Evolutionary conservation across 2,113 vertebrate species (phyloP), one percentile per base, ranked within the genome.

Genomic region (Centropus unirufus): DNA sequence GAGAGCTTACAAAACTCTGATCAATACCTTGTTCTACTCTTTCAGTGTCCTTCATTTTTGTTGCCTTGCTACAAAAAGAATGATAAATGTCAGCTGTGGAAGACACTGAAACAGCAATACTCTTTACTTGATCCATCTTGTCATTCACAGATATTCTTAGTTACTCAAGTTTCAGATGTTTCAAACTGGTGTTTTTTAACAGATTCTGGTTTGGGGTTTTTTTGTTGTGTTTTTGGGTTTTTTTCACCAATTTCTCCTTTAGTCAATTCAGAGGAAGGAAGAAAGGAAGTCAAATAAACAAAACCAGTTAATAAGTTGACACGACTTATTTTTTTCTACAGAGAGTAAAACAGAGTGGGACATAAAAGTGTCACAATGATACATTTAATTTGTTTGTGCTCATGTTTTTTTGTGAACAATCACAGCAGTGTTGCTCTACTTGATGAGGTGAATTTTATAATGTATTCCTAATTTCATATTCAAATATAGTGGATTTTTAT

Each of bases 271-370:
- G 12, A 59, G 9, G 46, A 93, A 74, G 1, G 17, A 11, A 40
- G 11, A 32, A 84, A 84, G 87, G 87, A 84, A 27, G 1, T 30
- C 63, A 52, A 68, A 47, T 32, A 49, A 70, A 74, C 87, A 32
- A 74, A 81, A 78, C 22, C 30, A 40, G 7, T 69, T 62, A 79
- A 58, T 57, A 8, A 67, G 26, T 8, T 58, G 5, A 9, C 82
- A 7, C 9, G 73, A 49, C 8, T 40, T 97, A 94, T 92, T 89
- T 92, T 44, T 87, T 92, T 85, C 91, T 36, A 62, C 39, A 83
- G 36, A 90, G 87, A 89, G 22, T 93, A 92, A 58, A 82, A 83
- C 77, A 94, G 75, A 89, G 63, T 98, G 83, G 78, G 89, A 96
- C 96, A 92, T 69, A 22, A 36, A 12, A 51, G 9, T 57, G 16